A percentile compares a stretch with the other conserved stretches of the same genome.
Evolutionary conservation across 2,888 invertebrate genomes (phyloP).

Genomic region (Polyploca ridens): DNA sequence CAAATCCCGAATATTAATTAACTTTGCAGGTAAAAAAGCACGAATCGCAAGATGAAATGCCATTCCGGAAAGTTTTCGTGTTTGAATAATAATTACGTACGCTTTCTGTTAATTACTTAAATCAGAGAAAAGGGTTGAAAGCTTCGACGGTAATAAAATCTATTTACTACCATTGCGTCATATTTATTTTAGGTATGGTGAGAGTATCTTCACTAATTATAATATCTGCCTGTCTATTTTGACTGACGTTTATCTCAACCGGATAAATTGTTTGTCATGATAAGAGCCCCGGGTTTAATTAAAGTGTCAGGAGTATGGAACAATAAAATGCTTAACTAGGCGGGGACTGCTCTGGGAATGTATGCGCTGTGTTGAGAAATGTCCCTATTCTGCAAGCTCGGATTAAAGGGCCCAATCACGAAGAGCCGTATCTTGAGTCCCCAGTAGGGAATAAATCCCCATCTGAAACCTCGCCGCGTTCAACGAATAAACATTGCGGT

Average conservation of each 20-base stretch:
- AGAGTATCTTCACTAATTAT: not conserved
- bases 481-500: conserved; percentile 68
- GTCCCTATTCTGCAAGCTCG: conserved; percentile 40
- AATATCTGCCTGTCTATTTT: not conserved
- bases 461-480: conserved; percentile 62
- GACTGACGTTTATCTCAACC: not conserved
- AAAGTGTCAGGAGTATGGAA: conserved; percentile 37
- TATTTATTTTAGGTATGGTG: not conserved
- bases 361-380: conserved; percentile 29
- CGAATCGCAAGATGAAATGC: conserved; percentile 61
- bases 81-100: conserved; percentile 59
- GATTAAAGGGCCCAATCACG: conserved; percentile 64
- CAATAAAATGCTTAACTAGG: conserved; percentile 41
- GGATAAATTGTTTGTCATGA: conserved; percentile 13
- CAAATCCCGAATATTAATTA: conserved; percentile 72
- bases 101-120: conserved; percentile 69
- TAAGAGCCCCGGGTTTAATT: conserved; percentile 41
- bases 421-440: conserved; percentile 59
- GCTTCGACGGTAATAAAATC: conserved; percentile 33
- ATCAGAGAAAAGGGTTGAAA: conserved; percentile 53
- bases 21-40: conserved; percentile 71
- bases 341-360: conserved; percentile 22
- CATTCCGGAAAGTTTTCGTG: conserved; percentile 62
- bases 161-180: not conserved
- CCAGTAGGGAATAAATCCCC: conserved; percentile 67